Evolutionary conservation across 2,797 vertebrate genomes (phyloP).

Genomic region (Siniperca obscura): DNA sequence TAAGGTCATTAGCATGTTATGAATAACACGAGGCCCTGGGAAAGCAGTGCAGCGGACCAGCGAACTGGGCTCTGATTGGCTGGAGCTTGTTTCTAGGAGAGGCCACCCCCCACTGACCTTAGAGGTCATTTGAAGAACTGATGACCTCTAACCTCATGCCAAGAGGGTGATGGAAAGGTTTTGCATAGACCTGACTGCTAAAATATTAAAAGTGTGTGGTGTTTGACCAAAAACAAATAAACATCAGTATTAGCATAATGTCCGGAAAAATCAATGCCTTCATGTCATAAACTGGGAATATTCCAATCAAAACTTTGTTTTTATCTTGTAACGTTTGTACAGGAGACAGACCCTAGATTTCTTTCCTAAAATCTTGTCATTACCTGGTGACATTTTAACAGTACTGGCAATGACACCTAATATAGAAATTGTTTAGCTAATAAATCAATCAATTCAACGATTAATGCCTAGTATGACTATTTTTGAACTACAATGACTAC

Average conservation of each 20-base stretch:
- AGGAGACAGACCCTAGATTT: background rate
- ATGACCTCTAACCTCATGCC: conserved; percentile 72
- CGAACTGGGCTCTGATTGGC: conserved; percentile 70
- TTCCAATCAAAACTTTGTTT: conserved; percentile 2
- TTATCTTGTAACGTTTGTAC: conserved; percentile 1
- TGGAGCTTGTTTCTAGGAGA: conserved; percentile 46
- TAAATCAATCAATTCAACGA: background rate
- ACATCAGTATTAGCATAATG: conserved; percentile 20
- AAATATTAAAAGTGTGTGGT: conserved; percentile 48
- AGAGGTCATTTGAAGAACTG: conserved; percentile 65
- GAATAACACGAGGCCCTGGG: conserved; percentile 81
- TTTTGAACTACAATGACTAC: conserved; percentile 9
- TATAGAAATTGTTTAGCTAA: background rate
- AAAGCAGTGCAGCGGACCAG: conserved; percentile 69
- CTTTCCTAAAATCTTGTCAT: background rate
- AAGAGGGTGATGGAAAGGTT: conserved; percentile 59
- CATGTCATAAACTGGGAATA: background rate
- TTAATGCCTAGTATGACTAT: background rate
- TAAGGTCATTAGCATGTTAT: conserved; percentile 85
- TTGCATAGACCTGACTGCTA: conserved; percentile 51
- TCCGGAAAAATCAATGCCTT: conserved; percentile 25
- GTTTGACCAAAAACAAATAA: conserved; percentile 47
- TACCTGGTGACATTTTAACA: background rate
- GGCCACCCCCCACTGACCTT: conserved; percentile 66
- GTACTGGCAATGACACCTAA: background rate